These are phyloP conservation scores for Xyrauchen texanus DNA, from an alignment of 2,113 vertebrate species.

Conservation along the genomic window DNA sequence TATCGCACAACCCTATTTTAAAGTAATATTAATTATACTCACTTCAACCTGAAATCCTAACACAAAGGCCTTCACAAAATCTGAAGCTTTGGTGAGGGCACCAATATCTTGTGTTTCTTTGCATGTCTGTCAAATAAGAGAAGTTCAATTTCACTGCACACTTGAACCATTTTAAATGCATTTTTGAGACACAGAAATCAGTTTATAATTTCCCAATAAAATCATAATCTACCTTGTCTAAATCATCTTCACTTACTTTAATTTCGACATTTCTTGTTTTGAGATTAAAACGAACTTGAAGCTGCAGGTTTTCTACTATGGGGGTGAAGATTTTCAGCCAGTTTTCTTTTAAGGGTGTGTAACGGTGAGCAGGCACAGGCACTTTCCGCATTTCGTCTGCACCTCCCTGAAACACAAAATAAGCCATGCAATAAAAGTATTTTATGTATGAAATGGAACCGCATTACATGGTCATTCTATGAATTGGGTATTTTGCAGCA, in stretches of 20 bases:
- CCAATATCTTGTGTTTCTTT: slow-evolving; percentile 92
- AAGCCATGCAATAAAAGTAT: no score
- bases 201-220: no score
- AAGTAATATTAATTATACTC: slow-evolving; percentile 54
- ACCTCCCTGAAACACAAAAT: slow-evolving; percentile 69
- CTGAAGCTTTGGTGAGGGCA: slow-evolving; percentile 88
- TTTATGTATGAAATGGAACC: no score
- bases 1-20: no score
- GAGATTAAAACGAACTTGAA: slow-evolving; percentile 94
- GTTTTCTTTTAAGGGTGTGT: slow-evolving; percentile 94
- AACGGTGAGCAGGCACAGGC: slow-evolving; percentile 87
- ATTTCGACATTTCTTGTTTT: slow-evolving; percentile 93
- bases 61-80: slow-evolving; percentile 94
- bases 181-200: no score
- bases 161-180: no score
- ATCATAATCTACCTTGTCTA: no score
- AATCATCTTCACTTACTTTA: slow-evolving; percentile 74
- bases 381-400: slow-evolving; percentile 83
- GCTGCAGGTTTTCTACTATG: slow-evolving; percentile 91
- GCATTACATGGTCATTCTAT: no score
- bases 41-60: slow-evolving; percentile 98
- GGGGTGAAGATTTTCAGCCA: slow-evolving; percentile 97
- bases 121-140: slow-evolving; percentile 81
- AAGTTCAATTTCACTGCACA: not conserved
- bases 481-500: no score